Evolutionary conservation across 2,113 vertebrate species (phyloP).

Genomic region (Istiophorus platypterus): DNA sequence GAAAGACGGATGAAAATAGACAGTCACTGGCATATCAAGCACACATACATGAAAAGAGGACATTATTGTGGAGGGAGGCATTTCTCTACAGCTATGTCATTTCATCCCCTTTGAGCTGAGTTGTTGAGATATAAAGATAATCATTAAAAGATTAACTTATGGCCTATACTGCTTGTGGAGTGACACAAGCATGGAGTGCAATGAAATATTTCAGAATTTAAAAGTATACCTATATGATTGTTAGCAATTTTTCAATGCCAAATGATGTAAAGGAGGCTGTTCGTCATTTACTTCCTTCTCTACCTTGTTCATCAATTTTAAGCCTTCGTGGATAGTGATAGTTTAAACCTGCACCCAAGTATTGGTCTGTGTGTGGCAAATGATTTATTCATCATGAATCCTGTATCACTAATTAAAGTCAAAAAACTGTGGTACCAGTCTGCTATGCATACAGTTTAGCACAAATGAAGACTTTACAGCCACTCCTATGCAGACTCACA

Average conservation of each 20-base stretch:
- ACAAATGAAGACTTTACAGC: slow-evolving; percentile 37
- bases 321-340: slow-evolving; percentile 23
- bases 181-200: neutral
- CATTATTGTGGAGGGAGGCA: neutral
- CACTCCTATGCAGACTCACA: neutral
- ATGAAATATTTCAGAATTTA: slow-evolving; percentile 12
- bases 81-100: neutral
- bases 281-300: slow-evolving; percentile 12
- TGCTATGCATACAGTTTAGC: slow-evolving; percentile 18
- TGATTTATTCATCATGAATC: slow-evolving; percentile 80
- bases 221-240: slow-evolving; percentile 16
- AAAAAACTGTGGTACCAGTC: slow-evolving; percentile 44
- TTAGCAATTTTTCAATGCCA: slow-evolving; percentile 24
- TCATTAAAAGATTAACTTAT: neutral
- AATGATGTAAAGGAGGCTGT: neutral
- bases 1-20: neutral
- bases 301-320: slow-evolving; percentile 14
- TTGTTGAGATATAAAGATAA: neutral
- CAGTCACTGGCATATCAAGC: neutral
- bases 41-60: neutral
- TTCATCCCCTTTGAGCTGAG: neutral
- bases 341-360: slow-evolving; percentile 53
- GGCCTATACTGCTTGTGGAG: neutral
- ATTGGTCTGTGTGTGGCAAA: slow-evolving; percentile 59
- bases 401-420: slow-evolving; percentile 75